These are phyloP conservation scores for Augochlora pura DNA, from an alignment of 1,140 invertebrate species.

Conservation along the genomic window DNA sequence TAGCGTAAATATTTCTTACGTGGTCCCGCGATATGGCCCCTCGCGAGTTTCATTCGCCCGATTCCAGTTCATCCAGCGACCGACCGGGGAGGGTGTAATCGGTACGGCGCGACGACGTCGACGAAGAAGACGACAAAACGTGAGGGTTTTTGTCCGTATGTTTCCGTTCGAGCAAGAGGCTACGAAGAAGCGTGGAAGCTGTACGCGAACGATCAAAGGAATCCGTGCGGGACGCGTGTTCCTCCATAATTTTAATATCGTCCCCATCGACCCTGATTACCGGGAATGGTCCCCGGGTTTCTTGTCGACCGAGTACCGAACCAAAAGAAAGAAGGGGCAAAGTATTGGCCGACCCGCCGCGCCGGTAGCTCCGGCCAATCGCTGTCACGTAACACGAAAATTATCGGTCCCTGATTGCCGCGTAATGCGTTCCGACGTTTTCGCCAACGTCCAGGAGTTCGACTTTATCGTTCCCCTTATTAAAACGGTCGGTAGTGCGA, in stretches of 20 bases:
- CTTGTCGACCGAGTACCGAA: constrained; percentile 2
- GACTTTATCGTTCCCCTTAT: constrained; percentile 64
- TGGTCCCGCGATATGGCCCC: not conserved
- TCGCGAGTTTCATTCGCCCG: not conserved
- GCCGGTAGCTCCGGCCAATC: constrained; percentile 38
- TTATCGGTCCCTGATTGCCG: constrained; percentile 66
- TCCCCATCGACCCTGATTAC: constrained; percentile 56
- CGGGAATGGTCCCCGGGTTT: constrained; percentile 19
- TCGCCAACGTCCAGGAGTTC: constrained; percentile 53
- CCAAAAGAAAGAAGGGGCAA: constrained; percentile 1
- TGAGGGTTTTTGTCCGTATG: too few relatives aligned
- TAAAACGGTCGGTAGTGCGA: constrained; percentile 62
- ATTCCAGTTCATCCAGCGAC: too few relatives aligned
- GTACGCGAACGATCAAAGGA: constrained; percentile 46
- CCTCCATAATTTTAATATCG: constrained; percentile 64
- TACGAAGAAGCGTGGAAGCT: not conserved
- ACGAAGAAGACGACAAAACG: not conserved
- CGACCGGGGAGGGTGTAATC: too few relatives aligned
- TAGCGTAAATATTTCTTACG: constrained; percentile 1
- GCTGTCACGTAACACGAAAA: constrained; percentile 65
- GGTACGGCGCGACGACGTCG: not conserved
- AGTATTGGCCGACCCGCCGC: constrained; percentile 22
- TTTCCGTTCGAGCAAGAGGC: not conserved
- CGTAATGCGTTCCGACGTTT: constrained; percentile 61
- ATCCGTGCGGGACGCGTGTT: constrained; percentile 39